These are phyloP conservation scores for Ruditapes philippinarum DNA, from an alignment of 1,140 invertebrate species.

Conservation along the genomic window DNA sequence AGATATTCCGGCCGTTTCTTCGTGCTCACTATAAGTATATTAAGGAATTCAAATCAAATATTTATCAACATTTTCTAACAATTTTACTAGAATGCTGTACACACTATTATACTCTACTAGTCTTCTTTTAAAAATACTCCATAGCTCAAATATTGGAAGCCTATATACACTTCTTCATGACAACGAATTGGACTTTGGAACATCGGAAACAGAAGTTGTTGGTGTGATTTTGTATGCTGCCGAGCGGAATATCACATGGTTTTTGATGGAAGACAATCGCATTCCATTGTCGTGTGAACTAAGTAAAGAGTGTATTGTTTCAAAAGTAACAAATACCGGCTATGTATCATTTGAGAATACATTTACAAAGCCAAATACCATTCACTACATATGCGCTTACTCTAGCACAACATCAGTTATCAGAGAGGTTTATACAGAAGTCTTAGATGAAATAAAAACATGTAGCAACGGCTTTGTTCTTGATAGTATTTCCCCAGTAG, in stretches of 20 bases:
- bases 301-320: neutral
- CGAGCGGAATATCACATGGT: no score
- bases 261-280: no score
- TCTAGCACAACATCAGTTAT: neutral
- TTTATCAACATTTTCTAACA: no score
- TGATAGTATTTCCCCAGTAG: neutral
- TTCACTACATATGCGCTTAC: no score
- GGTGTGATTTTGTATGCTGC: no score
- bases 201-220: neutral
- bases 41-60: no score
- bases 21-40: no score
- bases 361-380: neutral
- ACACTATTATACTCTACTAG: no score
- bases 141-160: neutral
- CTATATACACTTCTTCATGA: neutral
- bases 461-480: neutral
- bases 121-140: neutral
- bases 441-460: neutral
- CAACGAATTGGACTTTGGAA: conserved; percentile 6
- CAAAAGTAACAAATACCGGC: neutral
- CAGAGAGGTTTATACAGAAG: neutral
- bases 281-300: no score
- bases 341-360: neutral
- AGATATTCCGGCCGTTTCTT: no score
- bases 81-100: no score